These are phyloP conservation scores for Lineus longissimus DNA, from an alignment of 1,140 invertebrate species.

Conservation along the genomic window DNA sequence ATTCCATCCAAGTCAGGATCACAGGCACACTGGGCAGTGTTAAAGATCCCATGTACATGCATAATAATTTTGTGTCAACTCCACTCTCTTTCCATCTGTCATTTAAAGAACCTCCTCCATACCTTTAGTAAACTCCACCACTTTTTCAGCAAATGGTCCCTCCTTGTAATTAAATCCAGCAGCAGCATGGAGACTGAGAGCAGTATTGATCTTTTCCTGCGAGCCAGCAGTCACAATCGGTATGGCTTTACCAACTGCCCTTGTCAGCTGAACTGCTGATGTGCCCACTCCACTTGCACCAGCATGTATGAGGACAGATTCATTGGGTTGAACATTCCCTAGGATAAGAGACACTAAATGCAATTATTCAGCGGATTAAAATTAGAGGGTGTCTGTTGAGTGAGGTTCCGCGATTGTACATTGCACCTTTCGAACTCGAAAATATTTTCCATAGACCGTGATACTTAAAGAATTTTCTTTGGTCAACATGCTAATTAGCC, in stretches of 20 bases:
- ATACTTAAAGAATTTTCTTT: too few relatives aligned
- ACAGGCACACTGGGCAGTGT: too few relatives aligned
- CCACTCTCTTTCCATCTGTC: too few relatives aligned
- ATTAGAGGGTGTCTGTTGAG: too few relatives aligned
- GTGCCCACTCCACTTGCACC: slow-evolving; percentile 53
- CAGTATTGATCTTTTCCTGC: slow-evolving; percentile 38
- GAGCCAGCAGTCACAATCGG: slow-evolving; percentile 47
- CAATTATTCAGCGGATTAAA: too few relatives aligned
- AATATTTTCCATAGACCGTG: too few relatives aligned
- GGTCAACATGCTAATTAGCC: too few relatives aligned
- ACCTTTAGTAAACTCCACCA: slow-evolving; percentile 37
- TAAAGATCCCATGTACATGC: too few relatives aligned
- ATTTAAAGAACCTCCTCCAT: background rate
- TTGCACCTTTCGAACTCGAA: too few relatives aligned
- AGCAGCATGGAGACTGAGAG: slow-evolving; percentile 36
- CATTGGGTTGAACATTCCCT: slow-evolving; percentile 34
- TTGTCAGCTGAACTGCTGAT: slow-evolving; percentile 44
- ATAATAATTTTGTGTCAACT: too few relatives aligned
- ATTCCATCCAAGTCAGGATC: too few relatives aligned
- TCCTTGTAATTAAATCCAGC: slow-evolving; percentile 49
- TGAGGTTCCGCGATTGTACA: too few relatives aligned
- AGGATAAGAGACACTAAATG: slow-evolving; percentile 1
- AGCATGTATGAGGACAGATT: slow-evolving; percentile 49
- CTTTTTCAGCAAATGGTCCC: slow-evolving; percentile 32
- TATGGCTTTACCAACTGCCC: slow-evolving; percentile 27